Evolutionary conservation across 2,888 invertebrate genomes (phyloP).

Genomic region (Prenolepis imparis): DNA sequence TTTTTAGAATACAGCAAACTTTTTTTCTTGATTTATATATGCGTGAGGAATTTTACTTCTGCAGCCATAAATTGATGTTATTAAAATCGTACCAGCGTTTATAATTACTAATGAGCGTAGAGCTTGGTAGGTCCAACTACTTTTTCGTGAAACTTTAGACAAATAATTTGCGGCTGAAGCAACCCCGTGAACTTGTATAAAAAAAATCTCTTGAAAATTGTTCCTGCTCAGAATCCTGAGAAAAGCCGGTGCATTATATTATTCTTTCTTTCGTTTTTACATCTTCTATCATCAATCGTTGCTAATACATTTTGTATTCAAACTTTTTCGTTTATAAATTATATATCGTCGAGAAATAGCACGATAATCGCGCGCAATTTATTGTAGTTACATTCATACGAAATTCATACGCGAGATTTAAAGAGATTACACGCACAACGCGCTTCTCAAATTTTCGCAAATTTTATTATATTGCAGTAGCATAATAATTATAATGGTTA

Average conservation of each 20-base stretch:
- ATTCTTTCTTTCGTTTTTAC: neutral
- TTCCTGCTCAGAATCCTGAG: neutral
- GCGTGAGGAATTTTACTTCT: neutral
- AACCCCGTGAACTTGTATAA: neutral
- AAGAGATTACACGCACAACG: neutral
- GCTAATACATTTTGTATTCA: neutral
- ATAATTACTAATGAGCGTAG: conserved; percentile 31
- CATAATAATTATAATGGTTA: neutral
- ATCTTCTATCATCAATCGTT: neutral
- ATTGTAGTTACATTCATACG: neutral
- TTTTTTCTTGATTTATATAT: neutral
- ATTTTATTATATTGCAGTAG: neutral
- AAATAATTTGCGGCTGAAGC: neutral
- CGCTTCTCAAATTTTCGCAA: neutral
- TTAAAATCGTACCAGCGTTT: neutral
- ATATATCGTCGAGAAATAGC: neutral
- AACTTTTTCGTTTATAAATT: neutral
- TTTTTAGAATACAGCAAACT: neutral
- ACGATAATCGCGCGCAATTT: conserved; percentile 4
- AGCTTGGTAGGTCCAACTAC: neutral
- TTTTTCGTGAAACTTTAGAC: conserved; percentile 43
- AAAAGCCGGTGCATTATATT: neutral
- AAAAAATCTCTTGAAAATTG: neutral
- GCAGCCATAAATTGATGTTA: neutral
- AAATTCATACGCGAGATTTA: neutral